Evolutionary conservation across 2,888 invertebrate genomes (phyloP).

Genomic region (Ichneumoninae sp.): DNA sequence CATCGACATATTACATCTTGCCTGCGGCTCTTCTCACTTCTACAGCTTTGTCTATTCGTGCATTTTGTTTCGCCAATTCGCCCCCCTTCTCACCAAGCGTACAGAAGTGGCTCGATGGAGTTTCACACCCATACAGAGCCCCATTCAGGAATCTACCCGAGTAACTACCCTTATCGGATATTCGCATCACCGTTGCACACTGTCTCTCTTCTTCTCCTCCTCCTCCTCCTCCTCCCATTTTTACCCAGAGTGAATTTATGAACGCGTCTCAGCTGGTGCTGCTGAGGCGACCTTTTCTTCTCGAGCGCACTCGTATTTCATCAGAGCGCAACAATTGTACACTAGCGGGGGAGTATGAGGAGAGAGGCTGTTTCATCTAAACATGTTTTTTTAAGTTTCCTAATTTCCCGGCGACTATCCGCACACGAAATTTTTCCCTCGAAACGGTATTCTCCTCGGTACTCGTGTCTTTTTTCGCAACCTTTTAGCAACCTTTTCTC

Average conservation of each 20-base stretch:
- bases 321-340: slow-evolving; percentile 26
- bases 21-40: slow-evolving; percentile 22
- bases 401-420: neutral
- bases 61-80: slow-evolving; percentile 16
- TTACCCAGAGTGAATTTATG: no score
- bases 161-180: no score
- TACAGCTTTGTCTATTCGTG: slow-evolving; percentile 3
- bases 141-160: no score
- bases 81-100: slow-evolving; percentile 9
- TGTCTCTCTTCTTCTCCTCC: no score
- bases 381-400: neutral
- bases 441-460: neutral
- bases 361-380: neutral
- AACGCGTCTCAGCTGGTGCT: neutral
- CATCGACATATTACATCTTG: neutral
- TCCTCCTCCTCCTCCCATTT: no score
- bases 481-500: neutral
- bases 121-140: slow-evolving; percentile 42
- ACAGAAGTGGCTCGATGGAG: slow-evolving; percentile 42
- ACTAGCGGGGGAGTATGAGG: neutral
- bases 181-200: no score
- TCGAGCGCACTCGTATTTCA: slow-evolving; percentile 37
- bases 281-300: slow-evolving; percentile 36
- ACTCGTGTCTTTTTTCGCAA: neutral
- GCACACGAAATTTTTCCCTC: slow-evolving; percentile 1